These are phyloP conservation scores for Naja naja DNA, from an alignment of 2,113 vertebrate genomes.

Conservation along the genomic window DNA sequence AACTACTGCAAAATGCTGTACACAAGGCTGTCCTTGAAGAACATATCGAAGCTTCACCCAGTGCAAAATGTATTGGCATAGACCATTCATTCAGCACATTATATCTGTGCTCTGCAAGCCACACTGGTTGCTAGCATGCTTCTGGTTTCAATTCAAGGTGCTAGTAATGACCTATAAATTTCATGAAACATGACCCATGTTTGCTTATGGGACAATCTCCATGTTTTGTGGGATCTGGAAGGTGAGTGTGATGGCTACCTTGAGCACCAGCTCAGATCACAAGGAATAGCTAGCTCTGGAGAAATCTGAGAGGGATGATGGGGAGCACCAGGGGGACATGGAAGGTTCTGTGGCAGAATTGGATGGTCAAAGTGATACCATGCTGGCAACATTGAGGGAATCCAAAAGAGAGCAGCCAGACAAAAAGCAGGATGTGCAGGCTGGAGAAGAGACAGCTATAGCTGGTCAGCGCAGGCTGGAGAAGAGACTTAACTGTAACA, in stretches of 20 bases:
- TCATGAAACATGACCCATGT: neutral
- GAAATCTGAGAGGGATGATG: no score
- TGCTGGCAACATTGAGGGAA: neutral
- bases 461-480: neutral
- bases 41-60: neutral
- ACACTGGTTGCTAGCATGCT: neutral
- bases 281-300: no score
- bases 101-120: neutral
- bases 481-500: neutral
- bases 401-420: neutral
- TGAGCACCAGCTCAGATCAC: no score
- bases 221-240: neutral
- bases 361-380: neutral
- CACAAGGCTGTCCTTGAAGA: neutral
- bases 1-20: neutral
- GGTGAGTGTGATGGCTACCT: neutral
- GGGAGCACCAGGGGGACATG: neutral
- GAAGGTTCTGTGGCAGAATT: neutral
- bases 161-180: neutral
- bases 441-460: no score
- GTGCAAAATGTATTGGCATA: neutral
- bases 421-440: neutral
- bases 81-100: neutral
- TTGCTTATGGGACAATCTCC: neutral
- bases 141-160: neutral